Percentiles rank a stretch among this genome's conserved stretches.
These are phyloP conservation scores for Phaenicophaeus curvirostris DNA, from an alignment of 2,797 vertebrate species.

Conservation along the genomic window DNA sequence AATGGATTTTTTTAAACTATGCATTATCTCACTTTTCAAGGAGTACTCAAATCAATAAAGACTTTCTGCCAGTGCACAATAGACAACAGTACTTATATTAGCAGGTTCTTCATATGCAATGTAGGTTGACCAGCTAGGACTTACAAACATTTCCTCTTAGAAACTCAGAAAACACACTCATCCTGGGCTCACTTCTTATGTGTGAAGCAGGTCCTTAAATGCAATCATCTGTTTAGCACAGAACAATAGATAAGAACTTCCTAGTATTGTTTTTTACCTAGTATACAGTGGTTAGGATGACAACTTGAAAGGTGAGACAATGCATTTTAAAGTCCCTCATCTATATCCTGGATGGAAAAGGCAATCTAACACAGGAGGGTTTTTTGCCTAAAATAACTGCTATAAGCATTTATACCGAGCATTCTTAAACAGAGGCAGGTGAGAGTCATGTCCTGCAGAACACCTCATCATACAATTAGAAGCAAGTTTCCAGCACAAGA, in stretches of 20 bases:
- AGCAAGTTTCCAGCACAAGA: not conserved
- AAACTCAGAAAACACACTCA: not conserved
- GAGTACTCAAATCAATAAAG: not conserved
- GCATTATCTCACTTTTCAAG: not conserved
- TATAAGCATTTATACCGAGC: not conserved
- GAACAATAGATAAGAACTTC: not conserved
- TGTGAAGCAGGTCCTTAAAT: not conserved
- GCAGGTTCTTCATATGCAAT: not conserved
- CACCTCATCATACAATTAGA: not conserved
- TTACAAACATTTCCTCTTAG: not conserved
- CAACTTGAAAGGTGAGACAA: not conserved
- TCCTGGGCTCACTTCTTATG: rapidly evolving
- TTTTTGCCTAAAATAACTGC: not conserved
- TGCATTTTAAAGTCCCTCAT: not conserved
- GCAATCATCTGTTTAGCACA: not conserved
- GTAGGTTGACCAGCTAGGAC: not conserved
- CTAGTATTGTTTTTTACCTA: not conserved
- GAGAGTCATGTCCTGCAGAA: not conserved
- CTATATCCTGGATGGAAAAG: not conserved
- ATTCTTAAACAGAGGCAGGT: not conserved
- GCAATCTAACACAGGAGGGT: not conserved
- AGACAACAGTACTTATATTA: not conserved
- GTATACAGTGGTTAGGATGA: not conserved
- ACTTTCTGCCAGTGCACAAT: not conserved
- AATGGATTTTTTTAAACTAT: not conserved